Evolutionary conservation across 1,140 invertebrate genomes (phyloP), one percentile per base, ranked within the genome.

Genomic region (Drosophila repleta): DNA sequence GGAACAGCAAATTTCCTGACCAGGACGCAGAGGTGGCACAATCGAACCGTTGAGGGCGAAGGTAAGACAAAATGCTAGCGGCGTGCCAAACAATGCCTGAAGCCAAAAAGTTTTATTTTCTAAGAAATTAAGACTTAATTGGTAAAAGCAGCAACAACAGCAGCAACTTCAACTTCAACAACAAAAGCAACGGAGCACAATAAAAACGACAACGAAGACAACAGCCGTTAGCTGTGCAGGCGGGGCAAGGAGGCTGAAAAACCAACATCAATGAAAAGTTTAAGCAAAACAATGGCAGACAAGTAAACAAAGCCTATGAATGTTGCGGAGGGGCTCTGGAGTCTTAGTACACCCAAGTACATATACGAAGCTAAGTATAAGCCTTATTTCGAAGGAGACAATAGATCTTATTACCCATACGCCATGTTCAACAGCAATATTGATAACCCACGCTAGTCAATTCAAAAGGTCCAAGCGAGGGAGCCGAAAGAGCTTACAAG

Each of bases 41-140:
- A 35, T 61, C 37, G 45, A 35, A 52, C n/a, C 45, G 45, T 49
- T 39, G 18, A 26, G 49, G 39, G 32, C n/a, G 11, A 26, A 24
- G 65, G 52, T 37, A 48, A 20, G 52, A 60, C 29, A 51, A 70
- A 70, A 63, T 70, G 67, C 78, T 52, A 46, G 63, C 67, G 72
- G 60, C 73, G 66, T 43, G 74, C 49, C 63, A 69, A 76, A 85
- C 81, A 85, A 85, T 79, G 83, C 79, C 57, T 43, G 60, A 73
- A 88, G 83, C 76, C 79, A 79, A 88, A 88, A 88, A 88, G 83
- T 88, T 88, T 88, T 88, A 88, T 88, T 88, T 88, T 88, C 83
- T 88, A 88, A 88, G 83, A 88, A 88, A 88, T 88, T 88, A 88
- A 88, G 83, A 88, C 83, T 88, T 87, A 87, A 87, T 87, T 87